These are phyloP conservation scores for Graptemys geographica DNA, from an alignment of 2,797 vertebrate species.

Conservation along the genomic window DNA sequence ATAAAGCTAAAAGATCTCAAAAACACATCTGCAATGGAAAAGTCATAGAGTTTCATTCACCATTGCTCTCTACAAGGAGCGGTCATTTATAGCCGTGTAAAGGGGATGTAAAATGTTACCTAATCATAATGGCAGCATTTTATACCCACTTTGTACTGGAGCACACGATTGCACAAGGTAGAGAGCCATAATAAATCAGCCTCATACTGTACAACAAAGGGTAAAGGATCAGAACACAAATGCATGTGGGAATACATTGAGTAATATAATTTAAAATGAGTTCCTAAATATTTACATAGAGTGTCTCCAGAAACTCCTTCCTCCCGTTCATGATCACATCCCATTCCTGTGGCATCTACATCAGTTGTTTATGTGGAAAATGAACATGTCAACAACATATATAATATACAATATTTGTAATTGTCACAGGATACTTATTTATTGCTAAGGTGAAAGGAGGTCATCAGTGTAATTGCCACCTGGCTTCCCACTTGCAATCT, in stretches of 20 bases:
- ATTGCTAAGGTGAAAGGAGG: background rate
- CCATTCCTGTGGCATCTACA: background rate
- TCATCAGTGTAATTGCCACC: accelerated
- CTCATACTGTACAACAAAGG: background rate
- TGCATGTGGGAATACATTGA: conserved; percentile 3
- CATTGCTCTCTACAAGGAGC: conserved; percentile 34
- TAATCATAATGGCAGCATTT: conserved; percentile 20
- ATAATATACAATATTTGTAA: background rate
- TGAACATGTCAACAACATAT: background rate
- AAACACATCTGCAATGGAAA: conserved; percentile 41
- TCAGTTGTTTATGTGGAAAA: background rate
- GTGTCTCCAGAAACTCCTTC: background rate
- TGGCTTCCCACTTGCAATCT: background rate
- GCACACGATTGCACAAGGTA: background rate
- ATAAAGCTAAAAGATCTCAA: conserved; percentile 43
- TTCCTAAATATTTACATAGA: background rate
- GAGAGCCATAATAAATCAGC: conserved; percentile 47
- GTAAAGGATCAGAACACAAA: background rate
- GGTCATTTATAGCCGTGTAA: background rate
- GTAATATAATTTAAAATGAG: background rate
- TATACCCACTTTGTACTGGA: background rate
- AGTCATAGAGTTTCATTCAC: conserved; percentile 49
- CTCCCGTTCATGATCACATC: background rate
- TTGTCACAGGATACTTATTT: background rate
- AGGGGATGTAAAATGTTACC: conserved; percentile 41